Evolutionary conservation across 2,113 vertebrate species (phyloP).

Genomic region (Riparia riparia): DNA sequence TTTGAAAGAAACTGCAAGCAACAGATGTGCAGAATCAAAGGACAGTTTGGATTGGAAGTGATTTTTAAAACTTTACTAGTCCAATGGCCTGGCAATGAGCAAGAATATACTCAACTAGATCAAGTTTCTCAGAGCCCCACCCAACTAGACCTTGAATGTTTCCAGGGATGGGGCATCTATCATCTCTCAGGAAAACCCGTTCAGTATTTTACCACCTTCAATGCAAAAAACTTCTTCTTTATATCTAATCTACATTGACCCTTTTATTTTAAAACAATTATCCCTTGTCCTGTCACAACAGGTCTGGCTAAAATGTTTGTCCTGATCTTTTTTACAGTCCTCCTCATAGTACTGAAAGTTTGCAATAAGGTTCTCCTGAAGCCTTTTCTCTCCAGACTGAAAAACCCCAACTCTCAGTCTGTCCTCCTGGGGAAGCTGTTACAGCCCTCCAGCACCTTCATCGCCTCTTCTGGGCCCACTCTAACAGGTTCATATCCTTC

Average conservation of each 20-base stretch:
- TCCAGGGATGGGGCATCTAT: neutral
- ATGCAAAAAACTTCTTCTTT: neutral
- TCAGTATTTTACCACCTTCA: neutral
- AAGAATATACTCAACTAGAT: neutral
- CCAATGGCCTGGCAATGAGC: neutral
- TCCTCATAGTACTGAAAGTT: neutral
- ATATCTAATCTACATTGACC: neutral
- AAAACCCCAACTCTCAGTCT: neutral
- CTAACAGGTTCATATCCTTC: neutral
- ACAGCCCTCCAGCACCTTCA: neutral
- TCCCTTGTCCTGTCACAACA: neutral
- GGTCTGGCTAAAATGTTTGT: neutral
- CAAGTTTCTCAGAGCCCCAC: neutral
- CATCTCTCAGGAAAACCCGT: neutral
- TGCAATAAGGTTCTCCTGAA: neutral
- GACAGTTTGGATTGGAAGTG: neutral
- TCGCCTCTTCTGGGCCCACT: neutral
- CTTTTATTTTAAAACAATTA: neutral
- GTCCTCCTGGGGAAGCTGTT: accelerated
- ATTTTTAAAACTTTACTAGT: neutral
- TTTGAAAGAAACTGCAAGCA: neutral
- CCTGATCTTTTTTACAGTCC: neutral
- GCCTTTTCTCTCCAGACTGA: neutral
- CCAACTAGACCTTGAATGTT: neutral
- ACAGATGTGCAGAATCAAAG: neutral